Evolutionary conservation across 2,888 invertebrate genomes (phyloP), one percentile per base, ranked within the genome.

Genomic region (Pterostichus niger): DNA sequence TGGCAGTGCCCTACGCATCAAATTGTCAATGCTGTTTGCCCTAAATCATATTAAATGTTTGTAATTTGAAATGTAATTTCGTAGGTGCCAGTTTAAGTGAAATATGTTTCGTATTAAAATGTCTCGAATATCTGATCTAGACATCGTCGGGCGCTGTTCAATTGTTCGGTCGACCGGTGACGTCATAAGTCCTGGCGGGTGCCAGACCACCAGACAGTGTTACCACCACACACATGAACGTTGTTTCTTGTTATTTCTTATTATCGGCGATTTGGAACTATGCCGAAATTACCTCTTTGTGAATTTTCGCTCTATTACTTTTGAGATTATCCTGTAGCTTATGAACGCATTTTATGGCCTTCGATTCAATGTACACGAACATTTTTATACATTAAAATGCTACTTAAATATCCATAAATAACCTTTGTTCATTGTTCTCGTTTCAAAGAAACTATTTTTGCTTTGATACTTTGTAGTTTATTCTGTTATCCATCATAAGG

Each of bases 161-260:
- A 59, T 59, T 59, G 59, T 59, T 59, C 59, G 31, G 44, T 68
- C 11, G 49, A 17, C 24, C 71, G 13, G 64, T 64, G 64, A 64
- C 35, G 64, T 64, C 13, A 64, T 64, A 33, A 64, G 64, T 33
- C 64, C 10, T n/a, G 33, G n/a, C 7, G 31, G 59, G 2, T 59
- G 59, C 59, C 59, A 59, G 40, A 40, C 40, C 40, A 40, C 40
- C 9, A 49, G 49, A 49, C 49, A 49, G 0, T 49, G 49, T 10
- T n/a, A 13, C 64, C 64, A n/a, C 64, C 33, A 64, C 59, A 11
- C 11, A 17, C 54, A 17, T 54, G 54, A 17, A 59, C 13, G 33
- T 35, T 75, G 31, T 75, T 75, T 75, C 75, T 75, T 75, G 52
- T 75, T 75, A 75, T 75, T 75, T 75, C 75, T 75, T 75, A 75